phyloP scores from a whole-genome alignment of 2,888 invertebrate genomes.

The Mythimna impura region DNA sequence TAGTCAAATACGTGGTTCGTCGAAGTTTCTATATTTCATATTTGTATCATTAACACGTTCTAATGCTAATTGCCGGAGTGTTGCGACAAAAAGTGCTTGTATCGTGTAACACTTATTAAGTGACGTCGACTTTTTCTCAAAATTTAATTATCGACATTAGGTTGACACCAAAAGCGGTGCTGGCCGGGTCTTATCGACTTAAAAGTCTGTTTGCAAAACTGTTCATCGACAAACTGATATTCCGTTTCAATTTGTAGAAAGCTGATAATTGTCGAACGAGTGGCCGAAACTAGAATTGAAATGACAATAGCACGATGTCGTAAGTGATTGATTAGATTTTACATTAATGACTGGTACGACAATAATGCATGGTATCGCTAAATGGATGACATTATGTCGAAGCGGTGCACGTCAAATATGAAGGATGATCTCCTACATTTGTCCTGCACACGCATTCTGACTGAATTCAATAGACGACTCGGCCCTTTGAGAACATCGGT shows the following conservation, averaged over 20 bases:
- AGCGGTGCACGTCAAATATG: constrained; percentile 83
- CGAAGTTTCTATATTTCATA: constrained; percentile 79
- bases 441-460: constrained; percentile 76
- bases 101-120: constrained; percentile 88
- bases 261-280: constrained; percentile 78
- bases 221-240: constrained; percentile 75
- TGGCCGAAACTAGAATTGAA: constrained; percentile 70
- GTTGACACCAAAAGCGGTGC: constrained; percentile 82
- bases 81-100: constrained; percentile 80
- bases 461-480: constrained; percentile 74
- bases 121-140: constrained; percentile 82
- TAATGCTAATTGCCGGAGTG: constrained; percentile 84
- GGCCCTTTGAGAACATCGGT: constrained; percentile 70
- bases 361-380: constrained; percentile 82
- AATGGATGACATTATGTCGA: constrained; percentile 84
- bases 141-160: constrained; percentile 89
- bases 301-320: constrained; percentile 69
- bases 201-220: constrained; percentile 79
- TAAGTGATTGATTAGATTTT: constrained; percentile 82
- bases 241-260: constrained; percentile 83
- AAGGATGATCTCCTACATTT: constrained; percentile 81
- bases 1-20: constrained; percentile 69
- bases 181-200: constrained; percentile 70
- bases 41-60: constrained; percentile 86
- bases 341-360: constrained; percentile 81